Conservation (phyloP, 1,140 invertebrate species). For the Ooceraea biroi region DNA sequence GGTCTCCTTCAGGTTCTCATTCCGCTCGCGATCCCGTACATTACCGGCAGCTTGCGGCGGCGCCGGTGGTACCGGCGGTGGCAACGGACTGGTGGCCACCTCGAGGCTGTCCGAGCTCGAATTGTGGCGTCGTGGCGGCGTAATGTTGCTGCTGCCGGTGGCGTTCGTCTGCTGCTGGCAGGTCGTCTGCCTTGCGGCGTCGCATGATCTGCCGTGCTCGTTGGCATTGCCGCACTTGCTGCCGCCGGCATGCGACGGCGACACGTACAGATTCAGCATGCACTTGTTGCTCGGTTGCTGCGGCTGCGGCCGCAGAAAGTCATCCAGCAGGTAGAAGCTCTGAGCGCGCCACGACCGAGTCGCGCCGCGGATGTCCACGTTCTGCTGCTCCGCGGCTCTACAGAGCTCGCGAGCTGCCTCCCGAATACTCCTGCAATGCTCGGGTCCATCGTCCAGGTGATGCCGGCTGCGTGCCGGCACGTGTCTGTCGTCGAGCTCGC, state of each 20-base stretch:
- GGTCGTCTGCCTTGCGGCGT: slow-evolving; percentile 67
- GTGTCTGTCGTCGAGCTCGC: slow-evolving; percentile 65
- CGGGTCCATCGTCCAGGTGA: slow-evolving; percentile 74
- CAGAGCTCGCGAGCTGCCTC: slow-evolving; percentile 34
- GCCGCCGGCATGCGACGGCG: slow-evolving; percentile 68
- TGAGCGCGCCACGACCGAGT: slow-evolving; percentile 84
- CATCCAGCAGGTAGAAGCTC: slow-evolving; percentile 87
- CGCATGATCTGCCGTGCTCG: slow-evolving; percentile 72
- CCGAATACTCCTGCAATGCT: slow-evolving; percentile 45
- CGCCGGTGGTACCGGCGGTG: slow-evolving; percentile 84
- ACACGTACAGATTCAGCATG: slow-evolving; percentile 78
- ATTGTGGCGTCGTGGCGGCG: slow-evolving; percentile 84
- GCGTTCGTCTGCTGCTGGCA: slow-evolving; percentile 66
- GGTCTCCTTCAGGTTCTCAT: slow-evolving; percentile 77
- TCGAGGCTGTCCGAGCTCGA: slow-evolving; percentile 85
- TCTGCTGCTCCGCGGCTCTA: slow-evolving; percentile 62
- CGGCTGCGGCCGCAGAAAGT: slow-evolving; percentile 85
- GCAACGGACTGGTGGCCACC: slow-evolving; percentile 84
- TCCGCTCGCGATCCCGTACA: slow-evolving; percentile 72
- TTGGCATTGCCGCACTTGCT: slow-evolving; percentile 56
- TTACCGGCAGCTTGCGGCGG: slow-evolving; percentile 79
- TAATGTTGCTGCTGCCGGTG: slow-evolving; percentile 81
- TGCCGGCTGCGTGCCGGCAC: slow-evolving; percentile 34
- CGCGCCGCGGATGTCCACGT: slow-evolving; percentile 68
- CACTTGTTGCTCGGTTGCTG: slow-evolving; percentile 76